These are phyloP conservation scores for Notodonta dromedarius DNA, from an alignment of 2,888 invertebrate genomes.

Conservation along the genomic window DNA sequence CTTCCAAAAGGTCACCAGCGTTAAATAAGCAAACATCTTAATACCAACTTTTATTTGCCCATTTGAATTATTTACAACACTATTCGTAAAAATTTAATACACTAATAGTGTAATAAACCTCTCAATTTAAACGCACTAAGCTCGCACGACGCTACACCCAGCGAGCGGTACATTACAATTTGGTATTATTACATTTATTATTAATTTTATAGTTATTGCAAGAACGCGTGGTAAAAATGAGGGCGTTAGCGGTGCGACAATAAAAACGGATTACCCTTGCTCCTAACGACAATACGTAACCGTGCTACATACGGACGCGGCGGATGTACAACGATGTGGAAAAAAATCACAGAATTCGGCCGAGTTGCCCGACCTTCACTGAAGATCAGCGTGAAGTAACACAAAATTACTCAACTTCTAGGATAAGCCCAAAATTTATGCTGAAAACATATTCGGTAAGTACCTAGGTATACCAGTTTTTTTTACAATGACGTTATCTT, in stretches of 20 bases:
- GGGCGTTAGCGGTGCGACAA: slow-evolving; percentile 63
- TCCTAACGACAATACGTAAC: slow-evolving; percentile 38
- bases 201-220: slow-evolving; percentile 36
- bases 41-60: not conserved
- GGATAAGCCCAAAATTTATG: too few relatives aligned
- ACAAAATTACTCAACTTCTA: too few relatives aligned
- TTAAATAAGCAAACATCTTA: not conserved
- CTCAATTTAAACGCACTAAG: not conserved
- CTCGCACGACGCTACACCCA: not conserved
- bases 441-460: too few relatives aligned
- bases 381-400: too few relatives aligned
- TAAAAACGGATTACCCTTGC: slow-evolving; percentile 68
- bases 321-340: slow-evolving; percentile 7
- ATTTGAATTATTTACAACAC: slow-evolving; percentile 6
- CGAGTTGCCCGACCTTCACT: too few relatives aligned
- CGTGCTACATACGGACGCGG: slow-evolving; percentile 33
- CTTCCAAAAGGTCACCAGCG: not conserved
- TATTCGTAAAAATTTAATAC: slow-evolving; percentile 3
- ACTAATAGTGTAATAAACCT: not conserved
- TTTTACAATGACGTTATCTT: too few relatives aligned
- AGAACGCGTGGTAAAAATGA: slow-evolving; percentile 50
- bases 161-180: not conserved
- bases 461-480: too few relatives aligned
- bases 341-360: too few relatives aligned
- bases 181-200: slow-evolving; percentile 10